Base-by-base conservation (phyloP, 1,140 invertebrate species). In the Acyrthosiphon pisum region DNA sequence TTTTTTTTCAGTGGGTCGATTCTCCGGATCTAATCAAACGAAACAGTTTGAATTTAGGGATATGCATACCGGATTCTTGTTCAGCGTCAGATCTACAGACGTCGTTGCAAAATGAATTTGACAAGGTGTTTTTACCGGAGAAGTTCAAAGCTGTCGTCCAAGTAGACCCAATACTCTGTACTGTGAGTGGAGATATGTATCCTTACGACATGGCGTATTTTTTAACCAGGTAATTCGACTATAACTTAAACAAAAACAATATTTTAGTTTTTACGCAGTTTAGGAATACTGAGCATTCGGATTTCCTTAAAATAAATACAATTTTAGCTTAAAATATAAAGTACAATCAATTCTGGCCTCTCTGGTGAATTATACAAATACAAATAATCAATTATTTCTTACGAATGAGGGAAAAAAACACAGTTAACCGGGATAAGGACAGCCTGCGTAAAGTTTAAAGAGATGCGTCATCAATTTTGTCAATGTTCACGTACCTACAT, bases 51-150 rank as follows among this genome's bases (percentile, higher is more conserved):
- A 83, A 20, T 26, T 35, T 92, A 48, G 91, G 91, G 4, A 83
- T 92, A 18, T 92, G 91, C 11, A 92, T 92, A 83, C 91, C 91
- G 6, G 60, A 76, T 37, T 81, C 91, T 50, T 92, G 91, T 92
- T 37, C 91, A 50, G 41, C 44, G 1, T 18, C 14, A 35, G 91
- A 92, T 26, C 30, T 92, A 83, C 68, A 83, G 41, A 41, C 23
- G 2, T 35, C 91, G 35, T 84, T 92, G n/a, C 91, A 92, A 92
- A 53, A 23, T 0, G n/a, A 92, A 50, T 83, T 92, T 9, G 76
- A 92, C 2, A 81, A 83, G 14, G 91, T 92, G 20, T 92, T 92
- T 50, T 1, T 23, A 23, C 68, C 76, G 14, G 91, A 92, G 26
- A 6, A 37, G 3, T 46, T 76, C 18, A 92, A 50, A 48, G n/a